Evolutionary conservation across 2,113 vertebrate species (phyloP).

Genomic region (Cyphomyrus discorhynchus): DNA sequence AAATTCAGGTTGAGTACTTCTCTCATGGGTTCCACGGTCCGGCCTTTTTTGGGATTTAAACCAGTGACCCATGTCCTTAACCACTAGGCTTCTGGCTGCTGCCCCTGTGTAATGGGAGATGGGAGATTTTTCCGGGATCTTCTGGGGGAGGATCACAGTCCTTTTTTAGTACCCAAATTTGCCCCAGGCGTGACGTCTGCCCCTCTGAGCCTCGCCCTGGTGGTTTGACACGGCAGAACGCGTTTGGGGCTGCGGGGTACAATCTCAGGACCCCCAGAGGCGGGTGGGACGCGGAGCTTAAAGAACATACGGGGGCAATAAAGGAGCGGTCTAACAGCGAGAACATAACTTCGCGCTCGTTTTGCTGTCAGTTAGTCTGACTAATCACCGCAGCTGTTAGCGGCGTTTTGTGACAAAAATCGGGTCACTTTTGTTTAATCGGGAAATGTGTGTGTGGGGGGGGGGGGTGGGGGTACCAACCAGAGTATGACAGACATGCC

Average conservation of each 20-base stretch:
- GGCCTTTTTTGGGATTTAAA: not conserved
- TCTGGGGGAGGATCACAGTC: not conserved
- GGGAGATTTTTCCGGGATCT: not conserved
- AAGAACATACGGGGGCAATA: slow-evolving; percentile 29
- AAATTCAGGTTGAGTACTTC: not conserved
- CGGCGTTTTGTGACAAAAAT: slow-evolving; percentile 14
- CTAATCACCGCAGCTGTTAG: slow-evolving; percentile 53
- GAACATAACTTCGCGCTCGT: slow-evolving; percentile 34
- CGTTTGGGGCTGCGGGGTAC: not conserved
- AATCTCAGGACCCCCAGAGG: not conserved
- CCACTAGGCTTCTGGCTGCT: not conserved
- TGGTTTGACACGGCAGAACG: not conserved
- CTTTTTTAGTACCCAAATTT: not conserved
- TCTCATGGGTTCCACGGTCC: not conserved
- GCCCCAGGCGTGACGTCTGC: slow-evolving; percentile 14
- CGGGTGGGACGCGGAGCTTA: not conserved
- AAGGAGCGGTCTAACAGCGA: slow-evolving; percentile 46
- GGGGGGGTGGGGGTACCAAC: slow-evolving; percentile 50
- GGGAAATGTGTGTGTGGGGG: slow-evolving; percentile 30
- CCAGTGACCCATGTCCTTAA: not conserved
- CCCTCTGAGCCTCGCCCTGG: slow-evolving; percentile 13
- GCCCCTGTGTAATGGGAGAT: slow-evolving; percentile 19
- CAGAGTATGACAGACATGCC: slow-evolving; percentile 21
- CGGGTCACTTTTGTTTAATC: not conserved
- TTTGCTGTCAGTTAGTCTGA: slow-evolving; percentile 58